Percentiles rank a stretch among this genome's conserved stretches.
These are phyloP conservation scores for Limnephilus marmoratus DNA, from an alignment of 2,888 invertebrate species.

Conservation along the genomic window DNA sequence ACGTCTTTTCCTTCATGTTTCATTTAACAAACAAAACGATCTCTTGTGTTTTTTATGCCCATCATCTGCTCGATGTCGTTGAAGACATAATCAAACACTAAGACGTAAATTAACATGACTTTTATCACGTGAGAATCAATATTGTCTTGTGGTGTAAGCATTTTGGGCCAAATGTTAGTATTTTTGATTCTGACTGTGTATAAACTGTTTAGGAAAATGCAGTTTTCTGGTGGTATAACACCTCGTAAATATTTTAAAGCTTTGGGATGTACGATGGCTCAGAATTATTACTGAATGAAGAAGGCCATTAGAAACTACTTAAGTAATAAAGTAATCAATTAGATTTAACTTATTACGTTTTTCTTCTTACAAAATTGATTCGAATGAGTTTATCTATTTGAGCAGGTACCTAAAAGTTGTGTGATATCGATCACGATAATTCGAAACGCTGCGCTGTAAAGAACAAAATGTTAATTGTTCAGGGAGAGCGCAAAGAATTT, in stretches of 20 bases:
- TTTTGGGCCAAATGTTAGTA: neutral
- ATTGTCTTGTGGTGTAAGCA: neutral
- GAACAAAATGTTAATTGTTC: no score
- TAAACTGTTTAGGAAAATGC: neutral
- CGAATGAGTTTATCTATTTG: no score
- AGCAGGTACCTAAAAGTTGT: no score
- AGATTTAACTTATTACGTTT: no score
- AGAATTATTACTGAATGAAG: neutral
- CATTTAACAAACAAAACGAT: neutral
- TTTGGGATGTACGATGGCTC: neutral
- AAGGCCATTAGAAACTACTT: no score
- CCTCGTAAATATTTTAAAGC: neutral
- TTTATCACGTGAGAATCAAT: neutral
- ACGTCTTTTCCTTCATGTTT: neutral
- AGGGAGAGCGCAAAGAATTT: no score
- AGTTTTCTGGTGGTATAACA: neutral
- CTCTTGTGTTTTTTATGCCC: constrained; percentile 5
- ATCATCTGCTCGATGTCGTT: constrained; percentile 7
- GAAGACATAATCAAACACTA: neutral
- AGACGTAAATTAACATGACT: neutral
- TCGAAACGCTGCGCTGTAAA: no score
- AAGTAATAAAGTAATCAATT: no score
- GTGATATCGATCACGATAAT: no score
- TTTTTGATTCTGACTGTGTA: neutral
- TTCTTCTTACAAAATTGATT: no score